Base-by-base conservation (phyloP, 2,113 vertebrate genomes). In the Sigmodon hispidus region DNA sequence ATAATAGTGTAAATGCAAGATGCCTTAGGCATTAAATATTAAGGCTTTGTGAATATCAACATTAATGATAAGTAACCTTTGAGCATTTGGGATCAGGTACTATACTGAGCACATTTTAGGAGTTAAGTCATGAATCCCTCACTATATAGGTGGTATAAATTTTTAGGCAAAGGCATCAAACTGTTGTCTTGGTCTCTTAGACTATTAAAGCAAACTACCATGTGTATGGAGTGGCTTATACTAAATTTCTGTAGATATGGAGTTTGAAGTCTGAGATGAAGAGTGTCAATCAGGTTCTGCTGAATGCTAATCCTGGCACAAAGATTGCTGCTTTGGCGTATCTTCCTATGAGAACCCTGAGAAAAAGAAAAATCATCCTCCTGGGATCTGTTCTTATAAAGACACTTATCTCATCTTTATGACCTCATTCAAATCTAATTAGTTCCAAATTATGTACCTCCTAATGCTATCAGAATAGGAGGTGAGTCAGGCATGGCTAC, bases 11-110 rank as follows among this genome's bases (percentile, higher is more conserved):
- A 76, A n/a, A 86, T 85, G 34, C 57, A 57, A 96, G 94, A 83
- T 92, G 72, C 65, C 94, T 92, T 90, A 59, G 59, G 80, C 57
- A 65, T 88, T 59, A 80, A 95, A 90, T 31, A 89, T 36, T 52
- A 93, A 94, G 70, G 40, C 75, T 90, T 70, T 72, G 22, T 80
- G 34, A 94, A 36, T 79, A 93, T 65, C 34, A 90, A 7, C 45
- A 67, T 21, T 61, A 89, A 95, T 73, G 61, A 45, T 79, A 91
- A 93, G 22, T 90, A 87, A 65, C 29, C 93, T 79, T 36, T 84
- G 79, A 95, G n/a, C 11, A 50, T 61, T 86, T 95, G 93, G 40
- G 43, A 55, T 84, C 69, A 73, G 31, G 36, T 57, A n/a, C n/a
- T 65, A 5, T 45, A 72, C 1, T 72, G 57, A 81, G 31, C 52